A percentile compares a stretch with the other conserved stretches of the same genome.
Conservation (phyloP, 37 sponge, comb jelly and placozoan species). For the Diacarnus erythraeanus region DNA sequence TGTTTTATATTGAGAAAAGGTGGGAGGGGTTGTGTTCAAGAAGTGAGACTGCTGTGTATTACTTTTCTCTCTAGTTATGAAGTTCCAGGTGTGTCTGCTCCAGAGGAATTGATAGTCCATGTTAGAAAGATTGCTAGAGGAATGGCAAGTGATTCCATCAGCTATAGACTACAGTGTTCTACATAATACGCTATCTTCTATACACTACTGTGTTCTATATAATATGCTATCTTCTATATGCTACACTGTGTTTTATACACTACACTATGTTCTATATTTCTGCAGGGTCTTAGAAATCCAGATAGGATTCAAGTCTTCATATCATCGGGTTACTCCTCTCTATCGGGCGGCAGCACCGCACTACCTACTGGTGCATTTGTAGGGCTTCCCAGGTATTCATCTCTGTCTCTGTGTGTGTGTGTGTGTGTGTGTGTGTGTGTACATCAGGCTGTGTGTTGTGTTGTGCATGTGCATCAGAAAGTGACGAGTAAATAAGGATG, state of each 20-base stretch:
- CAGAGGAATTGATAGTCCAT: constrained; percentile 44
- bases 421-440: background rate
- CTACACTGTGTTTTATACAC: background rate
- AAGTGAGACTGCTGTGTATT: too few species aligned
- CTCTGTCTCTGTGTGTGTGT: too few species aligned
- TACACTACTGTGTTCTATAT: too few species aligned
- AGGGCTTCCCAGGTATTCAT: constrained; percentile 63
- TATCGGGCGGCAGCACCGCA: constrained; percentile 32
- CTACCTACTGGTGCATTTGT: constrained; percentile 57
- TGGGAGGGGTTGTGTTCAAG: too few species aligned
- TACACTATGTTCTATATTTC: too few species aligned
- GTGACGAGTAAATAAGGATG: constrained; percentile 57
- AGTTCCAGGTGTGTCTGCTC: background rate
- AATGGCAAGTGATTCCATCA: constrained; percentile 32
- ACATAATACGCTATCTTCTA: background rate
- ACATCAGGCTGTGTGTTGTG: background rate
- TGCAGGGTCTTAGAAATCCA: constrained; percentile 35
- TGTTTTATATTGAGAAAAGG: too few species aligned
- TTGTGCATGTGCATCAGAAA: constrained; percentile 13
- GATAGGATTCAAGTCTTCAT: constrained; percentile 57
- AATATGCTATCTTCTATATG: too few species aligned
- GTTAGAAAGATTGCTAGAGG: constrained; percentile 51
- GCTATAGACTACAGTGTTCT: background rate
- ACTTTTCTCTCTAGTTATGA: background rate
- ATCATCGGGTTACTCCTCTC: constrained; percentile 30